Base-by-base conservation (phyloP, 2,113 vertebrate species). In the Boulengeromyrus knoepffleri region DNA sequence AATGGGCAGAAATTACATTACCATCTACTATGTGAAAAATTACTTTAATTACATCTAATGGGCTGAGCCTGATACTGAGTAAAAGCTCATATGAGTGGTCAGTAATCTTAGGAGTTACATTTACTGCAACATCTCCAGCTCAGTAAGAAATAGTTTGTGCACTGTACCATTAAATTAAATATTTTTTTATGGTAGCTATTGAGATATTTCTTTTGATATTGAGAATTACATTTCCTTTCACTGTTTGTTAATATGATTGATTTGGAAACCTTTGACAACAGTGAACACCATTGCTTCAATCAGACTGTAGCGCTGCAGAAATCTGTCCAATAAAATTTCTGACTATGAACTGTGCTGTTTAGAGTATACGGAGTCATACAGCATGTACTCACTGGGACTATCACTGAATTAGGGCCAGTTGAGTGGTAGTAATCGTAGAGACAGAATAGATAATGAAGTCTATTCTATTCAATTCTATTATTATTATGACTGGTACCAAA, bases 31-130 rank as follows among this genome's bases (percentile, higher is more conserved):
- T 58, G 45, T 83, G 77, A 42, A 87, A 90, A 74, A 90, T 90
- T 27, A 90, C 89, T 88, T 90, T 52, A 90, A 90, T 90, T 88
- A 77, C 89, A 47, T 88, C n/a, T 88, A 88, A 90, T 88, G 42
- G 62, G 50, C 62, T 42, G 31, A 80, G 74, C 36, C 74, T 80
- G 74, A 80, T 36, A 77, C 15, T 7, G 70, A 39, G 31, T 15
- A 31, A 77, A 77, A 7, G 31, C 15, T 42, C 36, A 80, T 53
- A 53, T 90, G 39, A 58, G 49, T 88, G 85, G 85, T 88, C 85
- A 90, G 36, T 49, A 88, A 77, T 66, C 31, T 66, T 80, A 74
- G 36, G 85, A 19, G 36, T 45, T 85, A 58, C 39, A 85, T 47
- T 39, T n/a, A 39, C 27, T 45, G 10, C 52, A 53, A 85, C 50